Base-by-base conservation (phyloP, 2,113 vertebrate genomes). In the Hippopotamus amphibius region DNA sequence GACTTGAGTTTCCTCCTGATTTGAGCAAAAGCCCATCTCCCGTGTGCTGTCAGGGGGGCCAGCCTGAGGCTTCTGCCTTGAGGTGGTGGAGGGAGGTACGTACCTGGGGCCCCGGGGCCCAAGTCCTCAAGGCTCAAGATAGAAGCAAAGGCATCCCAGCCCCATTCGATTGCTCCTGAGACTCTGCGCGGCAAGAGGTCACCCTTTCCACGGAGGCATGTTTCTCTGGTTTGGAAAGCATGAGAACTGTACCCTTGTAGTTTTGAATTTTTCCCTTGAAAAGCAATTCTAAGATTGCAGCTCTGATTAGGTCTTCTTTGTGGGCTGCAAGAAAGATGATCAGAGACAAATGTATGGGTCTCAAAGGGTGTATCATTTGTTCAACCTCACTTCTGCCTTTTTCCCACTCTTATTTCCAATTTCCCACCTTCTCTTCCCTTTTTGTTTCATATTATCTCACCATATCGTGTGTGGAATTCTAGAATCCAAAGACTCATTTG, bases 41-140 rank as follows among this genome's bases (percentile, higher is more conserved):
- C 8, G 16, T 22, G 82, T 85, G 61, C n/a, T 46, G 69, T 30
- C 7, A 10, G 24, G 5, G 37, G 11, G 41, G 10, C 26, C 16
- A 16, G 55, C 17, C 48, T 9, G 33, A 66, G 55, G 41, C 33
- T 76, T 5, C n/a, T 26, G 57, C 17, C 9, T 19, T 1, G 6
- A 7, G 1, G 9, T 46, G 80, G 53, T 41, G 2, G 48, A 19
- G 48, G 19, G 19, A 30, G 6, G 12, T 6, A 19, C 9, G 13
- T 5, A 19, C 6, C 50, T 10, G 4, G 59, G 37, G 41, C 30
- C 63, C 4, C 0, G 9, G 21, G n/a, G 0, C 46, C 43, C 46
- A 10, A 0, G 7, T 30, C 37, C 37, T 48, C 28, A 15, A 26
- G 26, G 48, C 26, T 33, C 37, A 10, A n/a, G 83, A 55, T 3